Evolutionary conservation across 2,113 vertebrate genomes (phyloP).

Genomic region (Cavia porcellus): DNA sequence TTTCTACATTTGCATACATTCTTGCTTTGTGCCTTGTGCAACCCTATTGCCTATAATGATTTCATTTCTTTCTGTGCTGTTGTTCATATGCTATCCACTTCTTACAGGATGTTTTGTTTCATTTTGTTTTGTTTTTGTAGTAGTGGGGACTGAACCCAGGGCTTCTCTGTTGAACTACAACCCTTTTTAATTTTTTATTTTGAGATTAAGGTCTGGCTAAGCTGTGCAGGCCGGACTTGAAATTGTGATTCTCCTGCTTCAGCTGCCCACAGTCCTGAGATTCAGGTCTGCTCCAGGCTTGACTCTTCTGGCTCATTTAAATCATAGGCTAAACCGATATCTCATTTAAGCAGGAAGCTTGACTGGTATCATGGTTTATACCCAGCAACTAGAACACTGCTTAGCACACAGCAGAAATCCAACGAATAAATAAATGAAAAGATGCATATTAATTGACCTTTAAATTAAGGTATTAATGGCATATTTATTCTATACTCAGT

Average conservation of each 20-base stretch:
- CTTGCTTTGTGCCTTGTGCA: neutral
- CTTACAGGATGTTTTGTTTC: neutral
- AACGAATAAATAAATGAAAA: neutral
- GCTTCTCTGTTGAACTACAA: neutral
- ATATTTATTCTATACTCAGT: neutral
- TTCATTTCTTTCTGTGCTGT: neutral
- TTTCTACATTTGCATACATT: neutral
- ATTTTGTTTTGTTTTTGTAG: neutral
- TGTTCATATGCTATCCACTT: neutral
- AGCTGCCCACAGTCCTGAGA: neutral
- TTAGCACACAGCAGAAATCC: neutral
- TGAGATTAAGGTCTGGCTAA: neutral
- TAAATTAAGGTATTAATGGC: neutral
- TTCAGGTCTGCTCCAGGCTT: neutral
- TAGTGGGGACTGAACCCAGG: neutral
- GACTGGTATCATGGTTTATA: neutral
- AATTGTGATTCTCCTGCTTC: neutral
- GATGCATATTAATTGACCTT: neutral
- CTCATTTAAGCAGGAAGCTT: neutral
- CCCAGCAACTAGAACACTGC: neutral
- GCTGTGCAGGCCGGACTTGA: neutral
- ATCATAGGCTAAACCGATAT: neutral
- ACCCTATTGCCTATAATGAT: neutral
- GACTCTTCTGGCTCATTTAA: neutral
- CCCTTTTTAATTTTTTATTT: neutral